Evolutionary conservation across 2,113 vertebrate genomes (phyloP).

Genomic region (Bujurquina vittata): DNA sequence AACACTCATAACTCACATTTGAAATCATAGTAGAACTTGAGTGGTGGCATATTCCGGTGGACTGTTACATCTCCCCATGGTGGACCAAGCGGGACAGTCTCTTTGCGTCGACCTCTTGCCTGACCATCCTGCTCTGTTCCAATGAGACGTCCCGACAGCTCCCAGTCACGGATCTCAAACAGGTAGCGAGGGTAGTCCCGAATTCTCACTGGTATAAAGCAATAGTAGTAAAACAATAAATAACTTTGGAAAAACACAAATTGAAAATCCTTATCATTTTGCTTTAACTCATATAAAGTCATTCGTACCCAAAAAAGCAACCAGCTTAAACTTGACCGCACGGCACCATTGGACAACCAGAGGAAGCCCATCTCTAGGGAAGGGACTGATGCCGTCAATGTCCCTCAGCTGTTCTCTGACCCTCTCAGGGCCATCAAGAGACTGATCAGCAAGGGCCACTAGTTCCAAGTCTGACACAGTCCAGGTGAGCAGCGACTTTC

Average conservation of each 20-base stretch:
- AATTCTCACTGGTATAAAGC: conserved; percentile 83
- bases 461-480: conserved; percentile 88
- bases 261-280: neutral
- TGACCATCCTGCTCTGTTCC: conserved; percentile 93
- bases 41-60: conserved; percentile 93
- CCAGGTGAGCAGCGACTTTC: conserved; percentile 95
- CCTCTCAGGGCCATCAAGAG: conserved; percentile 87
- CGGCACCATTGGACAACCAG: conserved; percentile 95
- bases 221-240: neutral
- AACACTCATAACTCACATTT: conserved; percentile 82
- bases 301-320: conserved; percentile 90
- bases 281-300: neutral
- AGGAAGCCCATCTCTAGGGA: conserved; percentile 89
- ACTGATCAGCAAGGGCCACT: conserved; percentile 87
- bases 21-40: conserved; percentile 97
- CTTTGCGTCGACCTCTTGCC: conserved; percentile 85
- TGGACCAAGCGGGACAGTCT: conserved; percentile 86
- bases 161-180: conserved; percentile 96
- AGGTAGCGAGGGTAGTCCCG: conserved; percentile 96
- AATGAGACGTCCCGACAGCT: conserved; percentile 87
- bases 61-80: conserved; percentile 91
- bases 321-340: conserved; percentile 87
- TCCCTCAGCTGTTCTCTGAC: conserved; percentile 90
- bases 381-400: conserved; percentile 88
- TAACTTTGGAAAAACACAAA: neutral